Base-by-base conservation (phyloP, 1,140 invertebrate species). In the Drosophila yakuba region DNA sequence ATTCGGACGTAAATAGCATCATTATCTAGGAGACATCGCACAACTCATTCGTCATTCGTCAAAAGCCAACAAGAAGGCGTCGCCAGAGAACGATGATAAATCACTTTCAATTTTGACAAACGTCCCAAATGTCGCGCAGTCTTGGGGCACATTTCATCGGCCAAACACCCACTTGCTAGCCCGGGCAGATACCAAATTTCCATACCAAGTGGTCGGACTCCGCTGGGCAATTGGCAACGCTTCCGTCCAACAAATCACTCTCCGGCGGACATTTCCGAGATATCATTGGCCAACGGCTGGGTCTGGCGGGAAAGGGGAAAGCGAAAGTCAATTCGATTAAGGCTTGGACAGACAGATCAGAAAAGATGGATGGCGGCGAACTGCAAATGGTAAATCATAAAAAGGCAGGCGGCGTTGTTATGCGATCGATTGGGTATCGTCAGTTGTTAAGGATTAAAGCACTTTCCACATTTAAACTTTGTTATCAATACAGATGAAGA, bases 41-140 rank as follows among this genome's bases (percentile, higher is more conserved):
- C 54, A 86, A 75, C 82, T 86, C 82, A 86, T 85, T 86, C 81
- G 82, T 85, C 81, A 85, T 85, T 81, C 79, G 60, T 73, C 68
- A 75, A 50, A 52, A 62, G 56, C 60, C 81, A 75, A 66, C 59
- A 44, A 69, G 56, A 48, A 39, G 47, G 38, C 43, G 28, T 45
- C 28, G n/a, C 14, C 52, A 5, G 68, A 71, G 64, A 55, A 58
- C 81, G 81, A 78, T 82, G 82, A 86, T 86, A 86, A 86, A 86
- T 86, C 83, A 86, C 69, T 82, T 86, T 86, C 79, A 88, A 88
- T 86, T 86, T 82, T 88, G 83, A 88, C 82, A 88, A 88, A 86
- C 83, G 79, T 86, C 79, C 77, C 82, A 86, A 86, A 79, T 88
- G 78, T 79, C 75, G 62, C 74, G 56, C 74, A 74, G 68, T 41